Conservation (phyloP, 2,113 vertebrate genomes). For the Sula dactylatra region DNA sequence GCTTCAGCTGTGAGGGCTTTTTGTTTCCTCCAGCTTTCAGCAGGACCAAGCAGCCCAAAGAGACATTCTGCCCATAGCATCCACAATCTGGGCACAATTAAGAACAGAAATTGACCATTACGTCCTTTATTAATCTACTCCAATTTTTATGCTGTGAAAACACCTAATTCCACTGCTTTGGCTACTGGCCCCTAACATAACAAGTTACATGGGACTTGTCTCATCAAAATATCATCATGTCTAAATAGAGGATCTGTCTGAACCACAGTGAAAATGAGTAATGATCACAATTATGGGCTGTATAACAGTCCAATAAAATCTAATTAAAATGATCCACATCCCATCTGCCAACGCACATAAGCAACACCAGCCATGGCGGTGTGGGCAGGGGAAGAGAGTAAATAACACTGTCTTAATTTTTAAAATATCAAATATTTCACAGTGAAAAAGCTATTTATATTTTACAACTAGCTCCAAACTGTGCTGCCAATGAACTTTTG, state of each 20-base stretch:
- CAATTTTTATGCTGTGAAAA: neutral
- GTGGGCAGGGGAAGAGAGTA: slow-evolving; percentile 47
- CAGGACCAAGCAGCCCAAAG: neutral
- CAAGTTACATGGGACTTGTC: slow-evolving; percentile 67
- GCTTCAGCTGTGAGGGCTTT: neutral
- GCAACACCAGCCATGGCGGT: slow-evolving; percentile 53
- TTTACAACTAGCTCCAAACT: slow-evolving; percentile 26
- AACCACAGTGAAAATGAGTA: slow-evolving; percentile 81
- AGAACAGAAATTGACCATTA: neutral
- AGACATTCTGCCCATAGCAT: neutral
- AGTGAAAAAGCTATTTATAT: slow-evolving; percentile 16
- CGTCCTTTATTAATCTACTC: neutral
- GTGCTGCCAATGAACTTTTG: neutral
- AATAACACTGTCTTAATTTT: slow-evolving; percentile 52
- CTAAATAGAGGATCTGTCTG: slow-evolving; percentile 75
- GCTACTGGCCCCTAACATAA: slow-evolving; percentile 40
- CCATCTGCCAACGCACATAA: slow-evolving; percentile 78
- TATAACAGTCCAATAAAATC: slow-evolving; percentile 84
- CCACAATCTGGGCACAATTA: neutral
- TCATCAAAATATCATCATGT: slow-evolving; percentile 77
- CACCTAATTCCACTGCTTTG: slow-evolving; percentile 12
- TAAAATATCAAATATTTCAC: slow-evolving; percentile 63
- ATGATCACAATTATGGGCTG: slow-evolving; percentile 78
- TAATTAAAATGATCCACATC: slow-evolving; percentile 85
- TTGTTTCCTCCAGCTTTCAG: neutral